Evolutionary conservation across 2,888 invertebrate species (phyloP).

Genomic region (Cosmopolites sordidus): DNA sequence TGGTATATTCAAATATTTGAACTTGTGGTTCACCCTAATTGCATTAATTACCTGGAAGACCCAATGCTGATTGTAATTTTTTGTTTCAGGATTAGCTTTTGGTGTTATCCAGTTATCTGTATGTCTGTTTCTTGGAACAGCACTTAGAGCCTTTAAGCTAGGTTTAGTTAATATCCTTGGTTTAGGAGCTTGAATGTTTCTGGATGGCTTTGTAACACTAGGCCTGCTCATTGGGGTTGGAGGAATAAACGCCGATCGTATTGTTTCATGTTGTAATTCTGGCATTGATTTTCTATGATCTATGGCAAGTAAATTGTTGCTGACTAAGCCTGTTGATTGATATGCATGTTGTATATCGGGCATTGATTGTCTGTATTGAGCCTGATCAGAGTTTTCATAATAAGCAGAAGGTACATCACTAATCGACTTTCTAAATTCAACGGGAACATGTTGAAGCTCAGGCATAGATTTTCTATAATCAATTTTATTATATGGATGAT

Average conservation of each 20-base stretch:
- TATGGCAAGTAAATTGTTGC: constrained; percentile 29
- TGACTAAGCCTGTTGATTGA: constrained; percentile 29
- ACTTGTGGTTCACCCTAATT: no score
- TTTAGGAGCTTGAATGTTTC: constrained; percentile 40
- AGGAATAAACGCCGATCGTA: constrained; percentile 42
- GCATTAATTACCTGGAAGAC: constrained; percentile 64
- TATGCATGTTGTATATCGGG: constrained; percentile 43
- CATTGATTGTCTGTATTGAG: constrained; percentile 42
- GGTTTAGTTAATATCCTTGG: constrained; percentile 64
- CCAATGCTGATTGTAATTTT: constrained; percentile 81
- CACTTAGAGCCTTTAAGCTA: constrained; percentile 54
- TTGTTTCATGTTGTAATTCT: constrained; percentile 45
- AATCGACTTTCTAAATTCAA: constrained; percentile 35
- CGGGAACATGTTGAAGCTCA: constrained; percentile 39
- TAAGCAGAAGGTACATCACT: constrained; percentile 33
- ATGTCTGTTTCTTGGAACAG: constrained; percentile 71
- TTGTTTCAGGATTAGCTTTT: constrained; percentile 53
- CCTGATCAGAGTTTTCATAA: constrained; percentile 30
- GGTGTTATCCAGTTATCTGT: constrained; percentile 70
- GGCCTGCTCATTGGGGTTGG: constrained; percentile 39
- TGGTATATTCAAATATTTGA: no score
- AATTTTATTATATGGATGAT: constrained; percentile 32
- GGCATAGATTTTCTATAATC: constrained; percentile 46
- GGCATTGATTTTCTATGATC: constrained; percentile 44
- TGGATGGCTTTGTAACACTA: constrained; percentile 54